Base-by-base conservation (phyloP, 2,797 vertebrate species). In the Melanotaenia pygmaea region DNA sequence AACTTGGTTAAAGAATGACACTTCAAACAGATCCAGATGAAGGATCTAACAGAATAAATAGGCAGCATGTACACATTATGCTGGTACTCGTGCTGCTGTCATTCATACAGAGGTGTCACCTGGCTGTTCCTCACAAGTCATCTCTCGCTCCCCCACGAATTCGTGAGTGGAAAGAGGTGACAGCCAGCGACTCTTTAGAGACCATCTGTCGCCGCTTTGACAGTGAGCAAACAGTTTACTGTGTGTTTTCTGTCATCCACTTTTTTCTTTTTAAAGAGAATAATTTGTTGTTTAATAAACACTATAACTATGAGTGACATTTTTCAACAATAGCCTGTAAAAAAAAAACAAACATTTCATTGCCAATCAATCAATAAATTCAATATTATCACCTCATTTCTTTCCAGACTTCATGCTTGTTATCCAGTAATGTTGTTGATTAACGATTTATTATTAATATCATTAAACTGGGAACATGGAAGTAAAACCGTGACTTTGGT, bases 31-130 rank as follows among this genome's bases (percentile, higher is more conserved):
- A 0, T 54, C 54, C 40, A 79, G 56, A 75, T 64, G 73, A 56
- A 24, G 64, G 56, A 85, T 89, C 74, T 51, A 76, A 71, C 11
- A 9, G 6, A 72, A 68, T 79, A 81, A 78, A 84, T 80, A 66
- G 32, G 54, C 73, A 45, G 81, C 69, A 70, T 80, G 82, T 83
- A 69, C 10, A 20, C 71, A 62, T 79, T 71, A 74, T 64, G 62
- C 61, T 45, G 68, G 57, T 79, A 67, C n/a, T 70, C 67, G 45
- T 77, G 59, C 70, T 72, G 59, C 73, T 80, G 67, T 76, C 69
- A 38, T 47, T 59, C 65, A 64, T 76, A 59, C 37, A 72, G 65
- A 76, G 18, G 18, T 67, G 66, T 81, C 82, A 74, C 79, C 75
- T 81, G 66, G 35, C 32, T 50, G 37, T 60, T 54, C 76, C 72